These are phyloP conservation scores for Ophraella communa DNA, from an alignment of 2,888 invertebrate genomes.

Conservation along the genomic window DNA sequence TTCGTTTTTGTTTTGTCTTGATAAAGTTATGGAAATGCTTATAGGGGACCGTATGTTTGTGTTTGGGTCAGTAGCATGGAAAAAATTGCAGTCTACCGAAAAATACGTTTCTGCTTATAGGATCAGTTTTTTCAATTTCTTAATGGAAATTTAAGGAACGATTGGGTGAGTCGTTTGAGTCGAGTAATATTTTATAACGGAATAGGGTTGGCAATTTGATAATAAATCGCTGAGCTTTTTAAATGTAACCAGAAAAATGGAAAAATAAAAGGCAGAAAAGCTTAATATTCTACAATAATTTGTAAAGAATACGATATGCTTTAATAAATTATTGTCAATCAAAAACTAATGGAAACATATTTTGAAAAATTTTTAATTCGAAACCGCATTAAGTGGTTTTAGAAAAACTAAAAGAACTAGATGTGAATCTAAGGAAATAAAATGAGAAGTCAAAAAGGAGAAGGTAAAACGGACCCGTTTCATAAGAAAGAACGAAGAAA, in stretches of 20 bases:
- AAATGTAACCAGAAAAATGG: neutral
- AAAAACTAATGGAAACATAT: too few species aligned
- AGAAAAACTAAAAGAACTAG: too few species aligned
- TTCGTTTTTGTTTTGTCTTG: too few species aligned
- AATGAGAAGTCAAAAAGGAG: too few species aligned
- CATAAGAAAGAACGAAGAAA: too few species aligned
- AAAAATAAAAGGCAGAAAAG: neutral
- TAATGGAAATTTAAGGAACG: slow-evolving; percentile 6
- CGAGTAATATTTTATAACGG: slow-evolving; percentile 5
- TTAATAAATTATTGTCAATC: too few species aligned
- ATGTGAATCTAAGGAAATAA: too few species aligned
- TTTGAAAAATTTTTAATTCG: too few species aligned
- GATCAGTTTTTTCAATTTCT: slow-evolving; percentile 13
- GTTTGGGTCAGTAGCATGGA: slow-evolving; percentile 32
- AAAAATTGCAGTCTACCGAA: slow-evolving; percentile 24
- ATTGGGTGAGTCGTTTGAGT: slow-evolving; percentile 1
- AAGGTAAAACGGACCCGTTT: too few species aligned
- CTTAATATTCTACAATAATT: too few species aligned
- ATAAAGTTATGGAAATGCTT: slow-evolving; percentile 34
- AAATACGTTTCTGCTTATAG: slow-evolving; percentile 15
- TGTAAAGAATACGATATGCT: too few species aligned
- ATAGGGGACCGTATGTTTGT: slow-evolving; percentile 32
- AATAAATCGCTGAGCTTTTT: neutral
- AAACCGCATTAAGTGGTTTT: too few species aligned
- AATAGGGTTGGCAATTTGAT: neutral